Conservation (phyloP, 2,797 vertebrate species). For the Myotis daubentonii region DNA sequence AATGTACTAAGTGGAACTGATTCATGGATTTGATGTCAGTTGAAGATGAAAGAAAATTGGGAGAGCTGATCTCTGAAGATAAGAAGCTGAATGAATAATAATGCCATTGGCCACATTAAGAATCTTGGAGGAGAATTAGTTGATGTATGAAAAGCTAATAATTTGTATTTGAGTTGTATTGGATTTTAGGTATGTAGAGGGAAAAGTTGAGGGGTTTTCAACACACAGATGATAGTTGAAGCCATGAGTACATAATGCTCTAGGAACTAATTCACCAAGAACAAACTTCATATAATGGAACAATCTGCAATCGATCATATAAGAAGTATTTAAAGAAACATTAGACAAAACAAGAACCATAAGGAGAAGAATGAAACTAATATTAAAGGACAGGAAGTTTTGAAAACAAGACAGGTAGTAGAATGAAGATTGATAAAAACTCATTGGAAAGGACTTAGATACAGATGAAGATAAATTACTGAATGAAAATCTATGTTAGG, state of each 20-base stretch:
- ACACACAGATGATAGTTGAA: background rate
- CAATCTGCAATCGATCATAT: background rate
- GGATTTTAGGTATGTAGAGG: background rate
- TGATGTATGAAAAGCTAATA: background rate
- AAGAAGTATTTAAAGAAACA: background rate
- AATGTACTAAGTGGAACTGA: background rate
- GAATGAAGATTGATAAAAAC: background rate
- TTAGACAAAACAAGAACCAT: background rate
- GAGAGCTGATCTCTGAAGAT: background rate
- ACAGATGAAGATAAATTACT: background rate
- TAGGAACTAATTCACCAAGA: background rate
- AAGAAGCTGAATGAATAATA: background rate
- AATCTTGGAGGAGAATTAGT: background rate
- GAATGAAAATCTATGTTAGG: background rate
- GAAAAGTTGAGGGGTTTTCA: background rate
- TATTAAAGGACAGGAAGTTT: background rate
- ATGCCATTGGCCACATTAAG: background rate
- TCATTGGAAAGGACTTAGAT: background rate
- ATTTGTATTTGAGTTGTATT: background rate
- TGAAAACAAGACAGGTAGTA: background rate
- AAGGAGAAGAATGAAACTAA: background rate
- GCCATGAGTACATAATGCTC: background rate
- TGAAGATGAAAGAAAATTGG: background rate
- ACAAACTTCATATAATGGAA: background rate
- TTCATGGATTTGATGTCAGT: background rate